phyloP scores from a whole-genome alignment of 1,140 invertebrate genomes.

The Drosophila mauritiana region DNA sequence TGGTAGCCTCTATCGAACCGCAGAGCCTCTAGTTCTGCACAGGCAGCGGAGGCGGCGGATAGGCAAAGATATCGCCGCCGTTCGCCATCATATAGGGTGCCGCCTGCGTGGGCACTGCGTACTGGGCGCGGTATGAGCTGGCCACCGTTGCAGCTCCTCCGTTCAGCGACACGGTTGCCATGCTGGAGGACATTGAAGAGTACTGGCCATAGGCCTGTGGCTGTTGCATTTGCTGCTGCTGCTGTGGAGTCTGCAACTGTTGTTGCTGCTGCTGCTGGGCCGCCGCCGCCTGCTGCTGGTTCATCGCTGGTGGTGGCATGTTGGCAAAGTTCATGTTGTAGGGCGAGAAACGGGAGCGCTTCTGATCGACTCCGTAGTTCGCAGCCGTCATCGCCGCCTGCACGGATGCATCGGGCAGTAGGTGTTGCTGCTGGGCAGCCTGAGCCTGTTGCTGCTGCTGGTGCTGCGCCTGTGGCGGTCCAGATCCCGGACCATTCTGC shows the following conservation, averaged over 20 bases:
- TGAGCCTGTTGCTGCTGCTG: conserved; percentile 42
- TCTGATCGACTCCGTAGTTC: conserved; percentile 64
- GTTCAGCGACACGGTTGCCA: conserved; percentile 71
- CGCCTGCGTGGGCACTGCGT: conserved; percentile 65
- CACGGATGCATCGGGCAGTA: conserved; percentile 43
- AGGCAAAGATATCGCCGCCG: conserved; percentile 63
- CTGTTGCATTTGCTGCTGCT: conserved; percentile 34
- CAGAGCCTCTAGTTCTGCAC: conserved; percentile 74
- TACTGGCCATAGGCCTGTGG: conserved; percentile 67
- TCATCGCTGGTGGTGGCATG: conserved; percentile 64
- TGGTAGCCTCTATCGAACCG: conserved; percentile 56
- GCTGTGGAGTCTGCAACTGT: conserved; percentile 36
- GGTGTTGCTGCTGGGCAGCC: conserved; percentile 45
- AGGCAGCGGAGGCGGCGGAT: conserved; percentile 80
- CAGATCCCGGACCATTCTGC: conserved; percentile 36
- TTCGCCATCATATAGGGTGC: conserved; percentile 74
- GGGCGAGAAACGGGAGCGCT: conserved; percentile 65
- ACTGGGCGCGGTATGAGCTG: conserved; percentile 49
- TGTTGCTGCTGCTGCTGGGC: conserved; percentile 25
- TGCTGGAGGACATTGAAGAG: conserved; percentile 67
- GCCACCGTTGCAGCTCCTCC: conserved; percentile 46
- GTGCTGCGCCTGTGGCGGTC: conserved; percentile 19
- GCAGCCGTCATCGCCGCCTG: conserved; percentile 38
- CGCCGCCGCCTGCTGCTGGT: conserved; percentile 36
- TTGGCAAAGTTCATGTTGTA: conserved; percentile 68